phyloP scores from a whole-genome alignment of 53 echinoderm and acorn worm species.

The Henricia sp. region DNA sequence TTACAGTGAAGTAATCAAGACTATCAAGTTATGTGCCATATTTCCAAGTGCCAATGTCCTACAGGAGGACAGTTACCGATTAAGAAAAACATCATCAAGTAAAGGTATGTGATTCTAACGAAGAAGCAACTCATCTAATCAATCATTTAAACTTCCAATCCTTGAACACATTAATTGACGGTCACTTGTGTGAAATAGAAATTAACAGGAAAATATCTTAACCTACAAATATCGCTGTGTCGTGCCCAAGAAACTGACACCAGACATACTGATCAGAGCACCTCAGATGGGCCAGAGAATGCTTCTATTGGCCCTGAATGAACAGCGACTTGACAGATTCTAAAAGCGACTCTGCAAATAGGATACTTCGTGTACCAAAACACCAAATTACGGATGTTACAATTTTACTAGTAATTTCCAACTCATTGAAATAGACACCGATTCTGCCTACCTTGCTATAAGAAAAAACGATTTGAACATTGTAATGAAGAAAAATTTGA shows the following conservation, averaged over 20 bases:
- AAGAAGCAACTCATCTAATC: background rate
- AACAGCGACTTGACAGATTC: too few species aligned
- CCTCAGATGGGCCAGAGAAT: too few species aligned
- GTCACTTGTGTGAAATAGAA: conserved; percentile 31
- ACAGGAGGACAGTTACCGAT: too few species aligned
- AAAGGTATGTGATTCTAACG: background rate
- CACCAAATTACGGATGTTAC: conserved; percentile 65
- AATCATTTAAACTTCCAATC: background rate
- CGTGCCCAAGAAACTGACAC: too few species aligned
- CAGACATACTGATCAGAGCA: too few species aligned
- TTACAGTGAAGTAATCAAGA: too few species aligned
- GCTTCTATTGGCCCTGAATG: too few species aligned
- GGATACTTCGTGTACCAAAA: conserved; percentile 71
- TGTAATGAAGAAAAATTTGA: conserved; percentile 54
- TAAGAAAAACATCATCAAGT: conserved; percentile 17
- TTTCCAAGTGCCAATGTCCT: too few species aligned
- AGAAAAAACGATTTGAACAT: conserved; percentile 34
- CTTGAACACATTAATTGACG: background rate
- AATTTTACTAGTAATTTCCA: conserved; percentile 70
- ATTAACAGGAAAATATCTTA: background rate
- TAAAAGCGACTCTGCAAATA: conserved; percentile 62
- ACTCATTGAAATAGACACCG: conserved; percentile 73
- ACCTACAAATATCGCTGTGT: too few species aligned
- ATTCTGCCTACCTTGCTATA: conserved; percentile 71
- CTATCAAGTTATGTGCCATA: too few species aligned